Evolutionary conservation across 1,140 invertebrate species (phyloP), one percentile per base, ranked within the genome.

Genomic region (Meteorus sp.): DNA sequence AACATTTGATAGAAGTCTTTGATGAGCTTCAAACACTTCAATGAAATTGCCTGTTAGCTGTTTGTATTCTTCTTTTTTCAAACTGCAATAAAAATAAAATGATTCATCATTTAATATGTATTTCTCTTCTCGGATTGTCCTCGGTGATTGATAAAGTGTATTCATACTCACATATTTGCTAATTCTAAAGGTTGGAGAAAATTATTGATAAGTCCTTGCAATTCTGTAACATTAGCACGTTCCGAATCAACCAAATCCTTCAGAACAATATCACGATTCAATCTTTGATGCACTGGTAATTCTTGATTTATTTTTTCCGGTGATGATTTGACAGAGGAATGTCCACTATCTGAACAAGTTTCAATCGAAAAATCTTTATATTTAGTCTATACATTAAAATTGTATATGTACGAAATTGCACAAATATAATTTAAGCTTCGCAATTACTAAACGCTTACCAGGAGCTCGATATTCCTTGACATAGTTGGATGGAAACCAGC

Each of bases 401-500:
- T 51, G 7, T 37, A 33, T 11, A 52, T 27, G 3, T n/a, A 11
- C 7, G 35, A 35, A 52, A 52, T 9, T 33, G 27, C 13, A 20
- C 45, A 19, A 25, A 25, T 54, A 57, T 37, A 45, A 52, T 33
- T 33, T 33, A 33, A 33, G 29, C 29, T 33, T 31, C 35, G 60
- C 51, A 58, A 35, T 54, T n/a, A 54, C 3, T 19, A 55, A 47
- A 48, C 17, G 35, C 17, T 47, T 68, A 78, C 75, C 72, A 69
- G 67, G 37, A 81, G 83, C 77, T 85, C 90, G 92, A 70, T 88
- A 88, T 76, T 96, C 93, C 70, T 90, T 92, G 15, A 97, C 94
- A 85, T 97, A 98, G 81, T 98, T 97, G 64, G 93, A 94, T 59
- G 97, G 97, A 83, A 99, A 99, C 97, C 97, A 99, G 65, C 95